Evolutionary conservation across 2,888 invertebrate genomes (phyloP).

Genomic region (Drosophila diplacantha): DNA sequence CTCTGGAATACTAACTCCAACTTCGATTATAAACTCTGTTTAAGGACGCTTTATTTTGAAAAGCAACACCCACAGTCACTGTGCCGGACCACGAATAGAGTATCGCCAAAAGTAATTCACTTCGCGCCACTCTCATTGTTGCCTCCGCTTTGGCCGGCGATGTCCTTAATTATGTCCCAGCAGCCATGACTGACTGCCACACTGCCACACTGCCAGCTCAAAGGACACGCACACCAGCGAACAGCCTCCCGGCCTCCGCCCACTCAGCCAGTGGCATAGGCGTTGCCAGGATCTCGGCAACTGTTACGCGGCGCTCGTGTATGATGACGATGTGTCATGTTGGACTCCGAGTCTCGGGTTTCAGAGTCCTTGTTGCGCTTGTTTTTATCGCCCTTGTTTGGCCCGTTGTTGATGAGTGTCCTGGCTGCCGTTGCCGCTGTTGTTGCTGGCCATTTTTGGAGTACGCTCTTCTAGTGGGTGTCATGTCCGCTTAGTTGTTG

Average conservation of each 20-base stretch:
- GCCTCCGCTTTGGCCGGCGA: slow-evolving; percentile 56
- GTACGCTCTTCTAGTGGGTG: slow-evolving; percentile 65
- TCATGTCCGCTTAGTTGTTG: slow-evolving; percentile 67
- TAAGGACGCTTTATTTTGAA: not conserved
- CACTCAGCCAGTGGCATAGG: slow-evolving; percentile 43
- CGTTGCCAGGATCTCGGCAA: slow-evolving; percentile 50
- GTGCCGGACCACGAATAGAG: slow-evolving; percentile 17
- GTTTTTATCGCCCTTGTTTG: slow-evolving; percentile 70
- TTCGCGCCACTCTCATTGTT: slow-evolving; percentile 26
- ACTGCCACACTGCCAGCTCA: slow-evolving; percentile 58
- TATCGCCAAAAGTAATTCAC: slow-evolving; percentile 19
- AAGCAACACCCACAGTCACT: not conserved
- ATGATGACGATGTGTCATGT: slow-evolving; percentile 61
- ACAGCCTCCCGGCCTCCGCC: slow-evolving; percentile 19
- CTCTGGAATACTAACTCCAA: no score
- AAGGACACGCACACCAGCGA: slow-evolving; percentile 44
- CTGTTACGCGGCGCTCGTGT: slow-evolving; percentile 39
- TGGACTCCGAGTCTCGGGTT: slow-evolving; percentile 50
- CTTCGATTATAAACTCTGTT: not conserved
- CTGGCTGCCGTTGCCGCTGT: slow-evolving; percentile 36
- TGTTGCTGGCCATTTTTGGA: slow-evolving; percentile 57
- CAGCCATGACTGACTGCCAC: slow-evolving; percentile 68
- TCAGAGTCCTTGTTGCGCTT: slow-evolving; percentile 71
- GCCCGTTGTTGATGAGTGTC: slow-evolving; percentile 69
- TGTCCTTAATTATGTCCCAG: slow-evolving; percentile 70